Evolutionary conservation across 2,888 invertebrate genomes (phyloP).

Genomic region (Zaprionus bogoriensis): DNA sequence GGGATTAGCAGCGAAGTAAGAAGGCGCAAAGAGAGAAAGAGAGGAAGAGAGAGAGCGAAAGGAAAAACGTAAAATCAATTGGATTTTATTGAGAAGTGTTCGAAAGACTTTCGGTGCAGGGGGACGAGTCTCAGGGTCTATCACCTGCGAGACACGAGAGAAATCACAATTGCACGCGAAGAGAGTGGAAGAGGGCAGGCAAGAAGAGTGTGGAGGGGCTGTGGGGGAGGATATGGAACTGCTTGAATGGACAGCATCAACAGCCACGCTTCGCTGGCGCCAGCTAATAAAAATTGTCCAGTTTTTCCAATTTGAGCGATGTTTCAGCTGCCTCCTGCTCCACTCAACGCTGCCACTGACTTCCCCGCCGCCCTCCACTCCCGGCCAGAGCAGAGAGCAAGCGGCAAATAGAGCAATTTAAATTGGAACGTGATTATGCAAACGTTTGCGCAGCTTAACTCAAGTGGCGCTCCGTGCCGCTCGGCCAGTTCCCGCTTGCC

Average conservation of each 20-base stretch:
- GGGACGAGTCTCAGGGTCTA: constrained; percentile 13
- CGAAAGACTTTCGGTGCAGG: constrained; percentile 13
- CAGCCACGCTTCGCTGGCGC: constrained; percentile 38
- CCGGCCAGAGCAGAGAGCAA: neutral
- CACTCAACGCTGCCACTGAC: neutral
- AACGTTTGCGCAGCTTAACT: constrained; percentile 81
- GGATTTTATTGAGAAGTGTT: constrained; percentile 2
- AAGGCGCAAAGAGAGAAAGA: neutral
- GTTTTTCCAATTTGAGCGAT: constrained; percentile 61
- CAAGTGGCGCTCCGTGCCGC: constrained; percentile 76
- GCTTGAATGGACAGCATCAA: constrained; percentile 30
- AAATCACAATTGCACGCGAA: constrained; percentile 43
- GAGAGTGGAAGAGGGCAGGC: neutral
- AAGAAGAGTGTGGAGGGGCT: neutral
- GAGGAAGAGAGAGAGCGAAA: no score
- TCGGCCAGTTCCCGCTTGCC: constrained; percentile 64
- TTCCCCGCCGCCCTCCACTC: neutral
- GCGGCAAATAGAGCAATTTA: constrained; percentile 74
- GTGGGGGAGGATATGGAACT: constrained; percentile 4
- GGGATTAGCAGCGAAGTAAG: neutral
- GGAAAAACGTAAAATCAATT: constrained; percentile 6
- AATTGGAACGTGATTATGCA: constrained; percentile 80
- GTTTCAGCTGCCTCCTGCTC: constrained; percentile 11
- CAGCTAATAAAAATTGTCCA: constrained; percentile 69
- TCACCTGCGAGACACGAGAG: constrained; percentile 31